These are phyloP conservation scores for Anguilla marmorata DNA, from an alignment of 2,797 vertebrate genomes.

Conservation along the genomic window DNA sequence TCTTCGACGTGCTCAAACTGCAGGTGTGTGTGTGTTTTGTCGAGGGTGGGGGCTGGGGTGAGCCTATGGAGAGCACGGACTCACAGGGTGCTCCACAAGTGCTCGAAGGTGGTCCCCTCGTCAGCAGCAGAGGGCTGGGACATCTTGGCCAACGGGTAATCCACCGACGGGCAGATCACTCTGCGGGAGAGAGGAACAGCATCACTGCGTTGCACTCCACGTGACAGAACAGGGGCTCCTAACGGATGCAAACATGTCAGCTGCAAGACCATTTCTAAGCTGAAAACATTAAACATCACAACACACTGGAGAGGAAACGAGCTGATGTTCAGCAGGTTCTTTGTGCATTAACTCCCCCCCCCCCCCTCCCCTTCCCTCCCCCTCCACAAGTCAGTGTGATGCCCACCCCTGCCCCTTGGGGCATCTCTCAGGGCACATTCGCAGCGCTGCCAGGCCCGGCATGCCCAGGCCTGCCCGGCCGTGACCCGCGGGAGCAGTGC, in stretches of 20 bases:
- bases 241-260: not conserved
- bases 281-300: not conserved
- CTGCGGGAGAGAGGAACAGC: conserved; percentile 60
- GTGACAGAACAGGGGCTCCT: not conserved
- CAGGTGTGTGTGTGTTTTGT: not conserved
- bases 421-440: conserved; percentile 10
- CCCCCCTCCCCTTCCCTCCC: not conserved
- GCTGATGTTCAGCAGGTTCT: not conserved
- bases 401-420: conserved; percentile 13
- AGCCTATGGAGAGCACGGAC: conserved; percentile 56
- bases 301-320: not conserved
- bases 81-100: conserved; percentile 96
- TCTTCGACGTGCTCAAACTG: not conserved
- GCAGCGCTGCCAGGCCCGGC: conserved; percentile 52
- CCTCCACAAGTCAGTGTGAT: not conserved
- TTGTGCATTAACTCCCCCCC: not conserved
- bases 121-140: conserved; percentile 81
- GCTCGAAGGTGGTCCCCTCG: conserved; percentile 89
- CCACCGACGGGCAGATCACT: conserved; percentile 74
- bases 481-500: conserved; percentile 33
- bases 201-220: not conserved
- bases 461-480: conserved; percentile 71
- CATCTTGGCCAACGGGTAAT: conserved; percentile 79
- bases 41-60: too few species aligned
- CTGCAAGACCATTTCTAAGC: not conserved